phyloP scores from a whole-genome alignment of 2,113 vertebrate species.

The Amphiprion percula region DNA sequence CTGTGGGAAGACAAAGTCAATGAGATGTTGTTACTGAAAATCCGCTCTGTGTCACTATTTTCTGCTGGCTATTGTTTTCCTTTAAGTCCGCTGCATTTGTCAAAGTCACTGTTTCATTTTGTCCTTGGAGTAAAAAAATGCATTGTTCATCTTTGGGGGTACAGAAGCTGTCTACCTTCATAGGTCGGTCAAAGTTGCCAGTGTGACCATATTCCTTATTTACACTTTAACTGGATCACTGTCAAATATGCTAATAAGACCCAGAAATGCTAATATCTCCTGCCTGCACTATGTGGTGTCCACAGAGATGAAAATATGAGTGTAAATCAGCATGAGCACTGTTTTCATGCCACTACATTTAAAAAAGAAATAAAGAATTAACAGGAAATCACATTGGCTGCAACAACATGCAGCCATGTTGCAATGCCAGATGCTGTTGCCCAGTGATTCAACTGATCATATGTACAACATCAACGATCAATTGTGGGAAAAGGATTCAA shows the following conservation, averaged over 20 bases:
- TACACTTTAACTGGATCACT: slow-evolving; percentile 9
- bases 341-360: too few relatives aligned
- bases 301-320: too few relatives aligned
- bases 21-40: too few relatives aligned
- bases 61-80: background rate
- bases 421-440: too few relatives aligned
- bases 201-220: slow-evolving; percentile 4
- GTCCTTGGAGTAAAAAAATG: slow-evolving; percentile 31
- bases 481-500: too few relatives aligned
- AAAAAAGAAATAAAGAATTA: too few relatives aligned
- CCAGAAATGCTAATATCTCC: background rate
- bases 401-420: too few relatives aligned
- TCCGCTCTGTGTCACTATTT: background rate
- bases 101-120: slow-evolving; percentile 14
- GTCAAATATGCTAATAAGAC: slow-evolving; percentile 35
- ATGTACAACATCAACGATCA: too few relatives aligned
- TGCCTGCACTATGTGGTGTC: background rate
- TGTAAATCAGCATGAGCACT: too few relatives aligned
- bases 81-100: background rate
- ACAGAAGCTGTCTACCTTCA: background rate
- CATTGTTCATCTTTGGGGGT: slow-evolving; percentile 3
- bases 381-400: too few relatives aligned
- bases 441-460: too few relatives aligned
- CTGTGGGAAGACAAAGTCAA: too few relatives aligned
- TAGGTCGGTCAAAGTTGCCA: background rate